Evolutionary conservation across 2,797 vertebrate species (phyloP).

Genomic region (Oryzias sinensis): DNA sequence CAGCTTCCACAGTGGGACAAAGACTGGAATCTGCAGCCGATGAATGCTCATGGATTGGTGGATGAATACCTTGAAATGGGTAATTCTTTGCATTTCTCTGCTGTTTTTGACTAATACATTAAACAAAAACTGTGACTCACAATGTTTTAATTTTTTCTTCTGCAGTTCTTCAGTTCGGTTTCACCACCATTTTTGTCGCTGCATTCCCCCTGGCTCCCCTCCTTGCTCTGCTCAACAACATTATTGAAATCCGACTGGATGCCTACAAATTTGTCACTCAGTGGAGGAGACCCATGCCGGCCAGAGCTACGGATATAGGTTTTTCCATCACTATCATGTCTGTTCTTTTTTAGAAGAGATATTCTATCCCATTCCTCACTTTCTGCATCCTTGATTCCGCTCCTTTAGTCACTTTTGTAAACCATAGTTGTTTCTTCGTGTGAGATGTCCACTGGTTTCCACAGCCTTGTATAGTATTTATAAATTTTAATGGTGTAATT

Average conservation of each 20-base stretch:
- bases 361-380: background rate
- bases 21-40: slow-evolving; percentile 98
- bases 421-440: background rate
- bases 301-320: slow-evolving; percentile 97
- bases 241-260: slow-evolving; percentile 97
- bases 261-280: slow-evolving; percentile 99
- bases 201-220: slow-evolving; percentile 97
- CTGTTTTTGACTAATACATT: background rate
- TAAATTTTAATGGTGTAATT: too few species aligned
- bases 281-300: slow-evolving; percentile 96
- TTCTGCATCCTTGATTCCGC: background rate
- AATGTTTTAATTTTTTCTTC: slow-evolving; percentile 9
- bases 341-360: slow-evolving; percentile 32
- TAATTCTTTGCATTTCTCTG: slow-evolving; percentile 58
- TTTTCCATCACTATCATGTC: slow-evolving; percentile 34
- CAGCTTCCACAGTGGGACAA: slow-evolving; percentile 97
- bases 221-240: slow-evolving; percentile 97
- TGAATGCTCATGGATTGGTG: slow-evolving; percentile 97
- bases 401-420: background rate
- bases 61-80: slow-evolving; percentile 99
- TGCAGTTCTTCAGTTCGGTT: slow-evolving; percentile 96
- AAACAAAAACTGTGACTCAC: background rate
- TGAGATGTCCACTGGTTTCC: background rate
- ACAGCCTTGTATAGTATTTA: too few species aligned
- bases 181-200: slow-evolving; percentile 98